Evolutionary conservation across 2,797 vertebrate species (phyloP), one percentile per base, ranked within the genome.

Genomic region (Siniperca scherzeri): DNA sequence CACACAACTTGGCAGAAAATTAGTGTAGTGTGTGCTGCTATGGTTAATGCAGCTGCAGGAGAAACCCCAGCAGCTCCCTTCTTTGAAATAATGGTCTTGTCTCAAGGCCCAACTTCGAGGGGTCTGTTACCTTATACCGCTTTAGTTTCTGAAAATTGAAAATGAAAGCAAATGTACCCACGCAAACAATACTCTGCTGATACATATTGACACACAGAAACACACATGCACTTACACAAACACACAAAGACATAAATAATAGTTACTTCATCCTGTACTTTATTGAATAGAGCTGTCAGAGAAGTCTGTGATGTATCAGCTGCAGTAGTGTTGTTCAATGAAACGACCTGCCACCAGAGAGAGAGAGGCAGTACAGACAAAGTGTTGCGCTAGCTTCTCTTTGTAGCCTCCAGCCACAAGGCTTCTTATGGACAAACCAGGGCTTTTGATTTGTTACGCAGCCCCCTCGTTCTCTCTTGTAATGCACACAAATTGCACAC

Each of bases 381-480:
- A 86, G 77, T 80, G 82, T 79, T 76, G 74, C 7, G 4, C 80
- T 74, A 16, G 81, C 81, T 86, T 70, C 46, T 79, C 68, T 87
- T 74, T 78, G 73, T 77, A 64, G 88, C 86, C 86, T 89, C 62
- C 53, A 78, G 80, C 70, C 77, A 82, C 46, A n/a, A 57, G 74
- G 30, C 70, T 75, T 90, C 78, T 83, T 53, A 67, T 65, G 77
- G 86, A 87, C 84, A 74, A 88, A 86, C 82, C 76, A 56, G 40
- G n/a, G 57, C 75, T 81, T 91, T 87, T 91, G 82, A 87, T 91
- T 87, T 86, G 79, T 80, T 83, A 83, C 78, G 81, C 81, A 74
- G 75, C 52, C 44, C 30, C 72, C 44, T 5, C 36, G 8, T 61
- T 74, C 46, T 50, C 22, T 59, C 33, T 62, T 57, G 44, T 73